phyloP scores from a whole-genome alignment of 2,888 invertebrate species.

The Plagodis pulveraria region DNA sequence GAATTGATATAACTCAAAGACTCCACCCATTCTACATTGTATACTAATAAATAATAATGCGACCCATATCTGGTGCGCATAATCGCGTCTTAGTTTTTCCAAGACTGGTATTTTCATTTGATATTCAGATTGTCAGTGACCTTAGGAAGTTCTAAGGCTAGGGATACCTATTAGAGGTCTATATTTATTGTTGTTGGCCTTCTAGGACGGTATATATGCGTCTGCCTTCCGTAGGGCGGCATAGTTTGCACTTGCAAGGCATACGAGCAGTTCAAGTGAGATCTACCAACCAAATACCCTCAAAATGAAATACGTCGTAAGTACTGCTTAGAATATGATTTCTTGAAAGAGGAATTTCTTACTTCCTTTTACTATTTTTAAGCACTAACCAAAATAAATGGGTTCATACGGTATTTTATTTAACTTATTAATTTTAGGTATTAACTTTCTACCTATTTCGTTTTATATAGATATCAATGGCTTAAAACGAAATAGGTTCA shows the following conservation, averaged over 20 bases:
- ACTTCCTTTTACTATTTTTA: too few species aligned
- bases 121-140: conserved; percentile 68
- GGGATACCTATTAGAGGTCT: conserved; percentile 37
- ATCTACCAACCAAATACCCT: conserved; percentile 48
- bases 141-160: conserved; percentile 64
- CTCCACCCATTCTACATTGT: conserved; percentile 30
- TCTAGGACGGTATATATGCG: conserved; percentile 71
- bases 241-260: conserved; percentile 81
- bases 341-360: too few species aligned
- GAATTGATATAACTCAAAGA: not conserved
- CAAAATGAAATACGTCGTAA: conserved; percentile 80
- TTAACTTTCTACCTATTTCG: too few species aligned
- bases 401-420: too few species aligned
- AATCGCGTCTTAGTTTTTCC: conserved; percentile 55
- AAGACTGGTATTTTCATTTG: conserved; percentile 66
- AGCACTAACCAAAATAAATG: too few species aligned
- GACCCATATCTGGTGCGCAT: conserved; percentile 54
- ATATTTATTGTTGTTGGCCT: conserved; percentile 56
- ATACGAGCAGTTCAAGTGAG: conserved; percentile 74
- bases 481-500: too few species aligned
- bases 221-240: conserved; percentile 58
- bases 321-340: conserved; percentile 38
- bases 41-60: conserved; percentile 50
- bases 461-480: too few species aligned
- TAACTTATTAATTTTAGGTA: too few species aligned